Evolutionary conservation across 2,888 invertebrate species (phyloP).

Genomic region (Rutpela maculata): DNA sequence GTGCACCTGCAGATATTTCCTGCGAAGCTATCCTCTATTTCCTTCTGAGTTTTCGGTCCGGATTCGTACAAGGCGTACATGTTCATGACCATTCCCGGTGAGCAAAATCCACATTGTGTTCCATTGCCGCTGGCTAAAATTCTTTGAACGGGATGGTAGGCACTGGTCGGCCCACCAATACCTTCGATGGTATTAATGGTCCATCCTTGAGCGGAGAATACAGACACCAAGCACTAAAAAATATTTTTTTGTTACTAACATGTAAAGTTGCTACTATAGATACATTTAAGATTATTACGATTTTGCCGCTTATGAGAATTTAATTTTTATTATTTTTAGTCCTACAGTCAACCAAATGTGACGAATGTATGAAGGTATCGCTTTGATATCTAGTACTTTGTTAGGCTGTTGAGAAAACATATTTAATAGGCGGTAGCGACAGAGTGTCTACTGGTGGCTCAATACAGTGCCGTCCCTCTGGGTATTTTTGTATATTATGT

Average conservation of each 20-base stretch:
- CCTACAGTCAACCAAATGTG: no score
- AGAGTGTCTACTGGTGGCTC: no score
- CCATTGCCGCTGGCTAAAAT: slow-evolving; percentile 79
- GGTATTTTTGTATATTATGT: no score
- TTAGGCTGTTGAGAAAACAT: no score
- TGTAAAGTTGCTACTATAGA: no score
- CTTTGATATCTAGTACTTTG: no score
- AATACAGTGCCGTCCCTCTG: no score
- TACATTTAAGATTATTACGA: no score
- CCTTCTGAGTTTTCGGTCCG: slow-evolving; percentile 75
- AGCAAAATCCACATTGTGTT: slow-evolving; percentile 83
- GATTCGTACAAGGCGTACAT: slow-evolving; percentile 78
- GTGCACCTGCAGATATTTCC: slow-evolving; percentile 86
- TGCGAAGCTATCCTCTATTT: slow-evolving; percentile 83
- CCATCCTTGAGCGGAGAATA: slow-evolving; percentile 78
- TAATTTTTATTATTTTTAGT: no score
- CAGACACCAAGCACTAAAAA: slow-evolving; percentile 75
- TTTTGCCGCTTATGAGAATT: no score
- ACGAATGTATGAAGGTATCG: no score
- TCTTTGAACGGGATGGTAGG: slow-evolving; percentile 80
- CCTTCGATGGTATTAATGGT: slow-evolving; percentile 83
- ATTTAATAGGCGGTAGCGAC: no score
- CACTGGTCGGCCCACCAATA: slow-evolving; percentile 78
- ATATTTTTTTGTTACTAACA: neutral
- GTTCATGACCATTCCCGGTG: slow-evolving; percentile 86